Evolutionary conservation across 2,113 vertebrate species (phyloP), one percentile per base, ranked within the genome.

Genomic region (Corapipo altera): DNA sequence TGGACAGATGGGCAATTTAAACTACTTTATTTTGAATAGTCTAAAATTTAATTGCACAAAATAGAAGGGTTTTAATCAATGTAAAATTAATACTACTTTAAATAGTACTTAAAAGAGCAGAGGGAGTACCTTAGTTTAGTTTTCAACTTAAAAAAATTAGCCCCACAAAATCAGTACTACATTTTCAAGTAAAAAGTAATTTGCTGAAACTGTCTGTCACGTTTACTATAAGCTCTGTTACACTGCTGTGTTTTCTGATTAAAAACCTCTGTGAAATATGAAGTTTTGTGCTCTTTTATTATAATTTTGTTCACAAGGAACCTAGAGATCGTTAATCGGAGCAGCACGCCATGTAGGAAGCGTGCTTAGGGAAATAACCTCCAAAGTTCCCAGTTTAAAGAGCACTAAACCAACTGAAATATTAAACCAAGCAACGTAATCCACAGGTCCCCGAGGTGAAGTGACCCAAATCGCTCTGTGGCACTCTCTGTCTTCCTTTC

Each of bases 211-310:
- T 76, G 57, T 72, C 76, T 88, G 72, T 91, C 91, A 61, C n/a
- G 28, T 96, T 95, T 88, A 35, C 71, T 46, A 48, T 59, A 35
- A 18, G 32, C 43, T 96, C 64, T 96, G 92, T 93, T 88, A 90
- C 70, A 84, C 66, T 85, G 90, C 85, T 94, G 92, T 92, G 85
- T 88, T 89, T 89, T 80, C 82, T 85, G 62, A 96, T 97, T 97
- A 96, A 97, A 97, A 96, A 88, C 73, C 76, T 96, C 77, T 90
- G 89, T 86, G 86, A 90, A 92, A 90, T 32, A 80, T 0, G 72
- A 74, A 86, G 54, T 27, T 66, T 57, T 58, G 82, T 9, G 20
- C 2, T 2, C 52, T 66, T 71, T 49, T 74, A 39, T 94, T 81
- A 14, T 7, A 9, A 10, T 77, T 37, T 37, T 65, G 35, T 59